Base-by-base conservation (phyloP, 2,888 invertebrate species). In the Cryptus armator region DNA sequence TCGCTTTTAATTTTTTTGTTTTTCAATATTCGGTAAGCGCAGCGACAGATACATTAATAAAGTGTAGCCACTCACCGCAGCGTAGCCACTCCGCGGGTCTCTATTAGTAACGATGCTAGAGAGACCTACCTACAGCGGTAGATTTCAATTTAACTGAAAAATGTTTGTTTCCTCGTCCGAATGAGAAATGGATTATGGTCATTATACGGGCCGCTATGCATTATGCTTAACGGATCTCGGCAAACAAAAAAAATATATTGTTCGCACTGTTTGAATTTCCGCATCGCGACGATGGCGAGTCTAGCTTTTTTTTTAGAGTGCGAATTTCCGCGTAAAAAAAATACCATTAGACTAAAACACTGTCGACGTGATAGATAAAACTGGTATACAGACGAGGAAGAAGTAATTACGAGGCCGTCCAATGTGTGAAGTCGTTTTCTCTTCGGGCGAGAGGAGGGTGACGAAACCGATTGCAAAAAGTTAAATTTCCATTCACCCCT, bases 31-130 rank as follows among this genome's bases (percentile, higher is more conserved):
- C 29, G 44, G 24, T 44, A 44, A 72, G 43, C 72, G n/a, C 43
- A 56, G 43, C 24, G 72, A 46, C 53, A 53, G 71, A 16, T 71
- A 53, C 37, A 71, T 71, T 37, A 71, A 53, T 53, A 51, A 53
- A 29, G 59, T 29, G 14, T 10, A 4, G 12, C 32, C 29, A 29
- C 59, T 59, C 24, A 24, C 24, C 24, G 24, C 1, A 24, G 24
- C 24, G 14, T 10, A 4, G 12, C 32, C 29, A 29, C 59, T 59
- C 24, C 12, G 59, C 6, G 9, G 10, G 12, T 59, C 2, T 29
- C 14, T 2, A 29, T 19, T 14, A 29, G 29, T 4, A 12, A 10
- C 19, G 3, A 24, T 59, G 59, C 14, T 12, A 4, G 48, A 29
- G 12, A 59, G 3, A 19, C 10, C 10, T 1, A 56, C 24, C 14